phyloP scores from a whole-genome alignment of 1,140 invertebrate genomes.

The Aleiodes sp. region DNA sequence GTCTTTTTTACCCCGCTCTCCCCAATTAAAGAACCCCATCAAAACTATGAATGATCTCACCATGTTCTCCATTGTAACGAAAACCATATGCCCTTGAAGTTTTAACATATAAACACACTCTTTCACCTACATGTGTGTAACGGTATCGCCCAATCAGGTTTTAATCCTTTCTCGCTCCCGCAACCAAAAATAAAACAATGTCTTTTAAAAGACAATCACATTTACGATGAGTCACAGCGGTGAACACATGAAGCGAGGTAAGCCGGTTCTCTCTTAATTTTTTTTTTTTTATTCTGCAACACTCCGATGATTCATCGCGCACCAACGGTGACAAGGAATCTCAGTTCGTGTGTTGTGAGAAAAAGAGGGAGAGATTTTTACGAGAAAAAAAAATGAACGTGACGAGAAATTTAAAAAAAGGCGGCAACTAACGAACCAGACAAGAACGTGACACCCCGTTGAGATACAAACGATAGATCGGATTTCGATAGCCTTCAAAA shows the following conservation, averaged over 20 bases:
- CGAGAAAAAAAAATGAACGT: background rate
- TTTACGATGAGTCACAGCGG: background rate
- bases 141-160: background rate
- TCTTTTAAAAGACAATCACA: background rate
- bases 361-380: background rate
- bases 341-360: background rate
- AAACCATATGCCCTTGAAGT: background rate
- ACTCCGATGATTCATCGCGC: constrained; percentile 3
- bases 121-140: background rate
- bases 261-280: background rate
- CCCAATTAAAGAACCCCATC: background rate
- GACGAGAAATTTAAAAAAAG: background rate
- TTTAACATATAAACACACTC: background rate
- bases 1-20: background rate
- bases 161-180: background rate
- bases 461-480: background rate
- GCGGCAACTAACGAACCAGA: background rate
- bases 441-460: background rate
- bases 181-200: background rate
- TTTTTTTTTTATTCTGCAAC: too few relatives aligned
- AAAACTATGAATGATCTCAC: background rate
- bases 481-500: background rate
- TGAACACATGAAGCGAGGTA: background rate
- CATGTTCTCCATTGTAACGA: background rate
- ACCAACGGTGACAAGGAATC: constrained; percentile 4